These are phyloP conservation scores for Manis pentadactyla DNA, from an alignment of 2,797 vertebrate species.

Conservation along the genomic window DNA sequence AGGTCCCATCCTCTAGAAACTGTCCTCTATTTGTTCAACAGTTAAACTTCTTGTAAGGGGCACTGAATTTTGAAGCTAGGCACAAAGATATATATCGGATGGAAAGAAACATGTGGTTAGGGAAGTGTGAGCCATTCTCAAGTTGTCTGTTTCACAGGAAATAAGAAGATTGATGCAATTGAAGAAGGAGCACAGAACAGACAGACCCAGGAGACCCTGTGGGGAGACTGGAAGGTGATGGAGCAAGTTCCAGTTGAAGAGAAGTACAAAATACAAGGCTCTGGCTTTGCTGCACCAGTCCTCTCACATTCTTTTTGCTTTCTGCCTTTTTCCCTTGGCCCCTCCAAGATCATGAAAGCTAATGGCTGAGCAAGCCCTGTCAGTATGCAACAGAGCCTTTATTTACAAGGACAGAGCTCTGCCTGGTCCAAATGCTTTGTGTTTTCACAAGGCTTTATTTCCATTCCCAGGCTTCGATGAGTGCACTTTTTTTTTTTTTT, in stretches of 20 bases:
- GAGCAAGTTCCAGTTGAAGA: neutral
- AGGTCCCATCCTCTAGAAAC: neutral
- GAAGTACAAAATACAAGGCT: neutral
- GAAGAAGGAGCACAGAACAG: neutral
- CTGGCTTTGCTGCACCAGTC: neutral
- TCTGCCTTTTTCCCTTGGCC: neutral
- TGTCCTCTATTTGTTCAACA: neutral
- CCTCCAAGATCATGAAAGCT: slow-evolving; percentile 36
- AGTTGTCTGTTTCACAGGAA: neutral
- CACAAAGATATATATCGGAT: neutral
- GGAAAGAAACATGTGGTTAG: neutral
- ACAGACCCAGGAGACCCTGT: neutral
- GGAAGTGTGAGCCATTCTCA: neutral
- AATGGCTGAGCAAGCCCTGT: neutral
- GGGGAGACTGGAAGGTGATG: neutral
- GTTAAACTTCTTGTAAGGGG: neutral
- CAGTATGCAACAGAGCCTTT: slow-evolving; percentile 9
- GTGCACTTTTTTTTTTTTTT: no score
- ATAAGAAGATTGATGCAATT: neutral
- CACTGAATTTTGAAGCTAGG: neutral
- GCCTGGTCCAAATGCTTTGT: neutral
- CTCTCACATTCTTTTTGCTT: neutral
- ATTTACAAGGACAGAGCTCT: slow-evolving; percentile 33
- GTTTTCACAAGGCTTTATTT: slow-evolving; percentile 53
- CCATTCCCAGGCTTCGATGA: neutral